Base-by-base conservation (phyloP, 2,797 vertebrate species). In the Myotis findleyi region DNA sequence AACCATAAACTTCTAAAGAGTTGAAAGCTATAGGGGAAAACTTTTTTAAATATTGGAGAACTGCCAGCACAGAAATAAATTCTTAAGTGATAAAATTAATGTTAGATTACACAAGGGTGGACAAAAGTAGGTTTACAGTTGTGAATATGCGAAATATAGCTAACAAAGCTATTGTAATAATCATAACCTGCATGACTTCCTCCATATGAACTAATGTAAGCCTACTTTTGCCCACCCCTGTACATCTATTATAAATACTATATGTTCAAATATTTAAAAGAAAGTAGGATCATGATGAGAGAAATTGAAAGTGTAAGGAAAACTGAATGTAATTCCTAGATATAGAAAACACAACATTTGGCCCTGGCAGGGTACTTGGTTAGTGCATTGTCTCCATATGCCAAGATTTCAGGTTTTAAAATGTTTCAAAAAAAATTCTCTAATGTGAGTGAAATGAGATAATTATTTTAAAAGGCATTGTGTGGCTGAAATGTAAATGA, bases 1-100 rank as follows among this genome's bases (percentile, higher is more conserved):
- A 83, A 76, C 14, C 53, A 72, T 55, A 72, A 86, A 64, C 72
- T 86, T 57, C 62, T 82, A 73, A 93, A 93, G 68, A 38, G 14
- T 66, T 66, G 11, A 33, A 69, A 73, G 11, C 27, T 89, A 62
- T 55, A 86, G 21, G 47, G 23, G 17, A 93, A 91, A 89, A 38
- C 3, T 51, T 53, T 96, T 76, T 81, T 66, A 55, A 59, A 33
- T 14, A n/a, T 27, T 93, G 62, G 33, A 81, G 47, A 71, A 44
- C 21, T 57, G 12, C 21, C 33, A 79, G 33, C 75, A 79, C 21
- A 38, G 33, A 16, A 55, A 44, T 49, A 10, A 73, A 79, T 55
- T 53, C 51, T 55, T 51, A 55, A 79, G n/a, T 36, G 51, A 36
- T 25, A 55, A 36, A 25, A 79, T 79, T 55, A 38, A 55, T 49